Conservation (phyloP, 2,797 vertebrate genomes). For the Lagocephalus sceleratus region DNA sequence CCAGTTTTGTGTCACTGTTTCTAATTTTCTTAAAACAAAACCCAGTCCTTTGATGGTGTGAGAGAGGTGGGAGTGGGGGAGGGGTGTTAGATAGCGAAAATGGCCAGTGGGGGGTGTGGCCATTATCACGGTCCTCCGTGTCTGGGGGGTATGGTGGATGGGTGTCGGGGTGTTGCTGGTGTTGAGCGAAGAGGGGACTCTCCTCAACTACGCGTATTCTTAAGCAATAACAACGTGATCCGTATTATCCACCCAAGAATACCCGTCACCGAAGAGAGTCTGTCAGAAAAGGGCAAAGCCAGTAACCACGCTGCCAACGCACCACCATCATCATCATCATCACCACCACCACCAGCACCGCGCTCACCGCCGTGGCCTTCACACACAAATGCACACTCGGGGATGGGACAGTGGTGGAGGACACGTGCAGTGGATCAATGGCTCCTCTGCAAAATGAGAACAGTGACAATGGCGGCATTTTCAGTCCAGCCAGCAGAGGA, state of each 20-base stretch:
- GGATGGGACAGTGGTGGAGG: constrained; percentile 75
- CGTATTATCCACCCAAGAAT: constrained; percentile 99
- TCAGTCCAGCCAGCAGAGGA: constrained; percentile 61
- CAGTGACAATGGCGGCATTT: constrained; percentile 77
- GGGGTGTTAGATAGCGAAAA: too few species aligned
- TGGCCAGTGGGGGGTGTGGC: constrained; percentile 33
- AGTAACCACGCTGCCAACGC: constrained; percentile 58
- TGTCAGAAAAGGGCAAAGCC: constrained; percentile 71
- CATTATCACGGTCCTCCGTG: constrained; percentile 49
- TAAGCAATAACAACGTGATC: constrained; percentile 99
- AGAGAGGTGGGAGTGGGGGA: constrained; percentile 16
- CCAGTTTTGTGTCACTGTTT: too few species aligned
- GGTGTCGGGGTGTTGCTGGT: constrained; percentile 45
- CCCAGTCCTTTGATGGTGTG: background rate
- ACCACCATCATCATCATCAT: constrained; percentile 46
- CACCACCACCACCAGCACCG: constrained; percentile 29
- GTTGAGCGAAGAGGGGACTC: constrained; percentile 86
- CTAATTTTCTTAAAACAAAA: too few species aligned
- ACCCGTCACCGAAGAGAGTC: constrained; percentile 99
- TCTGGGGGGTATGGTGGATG: constrained; percentile 47
- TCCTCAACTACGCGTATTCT: constrained; percentile 99
- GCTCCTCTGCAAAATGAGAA: constrained; percentile 79
- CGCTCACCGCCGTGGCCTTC: constrained; percentile 35
- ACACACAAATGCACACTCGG: constrained; percentile 58
- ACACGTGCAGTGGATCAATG: constrained; percentile 75